Percentiles rank a stretch among this genome's conserved stretches.
phyloP scores from a whole-genome alignment of 2,113 vertebrate genomes.

The Carollia perspicillata region DNA sequence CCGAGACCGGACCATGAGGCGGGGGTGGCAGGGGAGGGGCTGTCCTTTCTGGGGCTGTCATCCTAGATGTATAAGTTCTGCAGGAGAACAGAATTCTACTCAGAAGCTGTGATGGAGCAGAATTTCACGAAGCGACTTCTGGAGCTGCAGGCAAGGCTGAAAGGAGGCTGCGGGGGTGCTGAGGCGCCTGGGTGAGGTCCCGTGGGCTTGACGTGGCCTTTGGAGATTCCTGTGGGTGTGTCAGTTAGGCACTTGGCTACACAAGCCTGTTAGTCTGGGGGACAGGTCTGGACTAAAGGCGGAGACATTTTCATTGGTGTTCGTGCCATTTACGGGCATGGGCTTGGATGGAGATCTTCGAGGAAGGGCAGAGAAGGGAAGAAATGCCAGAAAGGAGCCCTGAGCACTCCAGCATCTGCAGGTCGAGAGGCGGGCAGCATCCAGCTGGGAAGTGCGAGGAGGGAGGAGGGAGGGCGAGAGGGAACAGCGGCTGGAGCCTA shows the following conservation, averaged over 20 bases:
- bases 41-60: not conserved
- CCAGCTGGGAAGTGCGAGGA: not conserved
- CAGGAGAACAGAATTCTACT: not conserved
- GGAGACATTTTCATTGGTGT: not conserved
- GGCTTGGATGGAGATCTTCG: not conserved
- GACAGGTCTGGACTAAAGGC: not conserved
- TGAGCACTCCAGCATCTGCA: not conserved
- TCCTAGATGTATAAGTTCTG: not conserved
- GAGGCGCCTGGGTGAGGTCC: not conserved
- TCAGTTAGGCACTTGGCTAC: not conserved
- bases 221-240: not conserved
- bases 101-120: not conserved
- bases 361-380: not conserved
- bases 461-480: not conserved
- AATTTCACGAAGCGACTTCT: not conserved
- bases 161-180: not conserved
- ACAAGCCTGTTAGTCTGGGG: not conserved
- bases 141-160: too few relatives aligned
- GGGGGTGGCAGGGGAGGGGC: not conserved
- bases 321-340: not conserved
- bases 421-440: too few relatives aligned
- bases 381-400: not conserved
- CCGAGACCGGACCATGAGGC: not conserved
- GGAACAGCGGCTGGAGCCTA: not conserved
- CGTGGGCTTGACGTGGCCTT: not conserved